Percentiles rank a stretch among this genome's conserved stretches.
Conservation (phyloP, 35 echinoderm and acorn worm species). For the Patiria miniata region DNA sequence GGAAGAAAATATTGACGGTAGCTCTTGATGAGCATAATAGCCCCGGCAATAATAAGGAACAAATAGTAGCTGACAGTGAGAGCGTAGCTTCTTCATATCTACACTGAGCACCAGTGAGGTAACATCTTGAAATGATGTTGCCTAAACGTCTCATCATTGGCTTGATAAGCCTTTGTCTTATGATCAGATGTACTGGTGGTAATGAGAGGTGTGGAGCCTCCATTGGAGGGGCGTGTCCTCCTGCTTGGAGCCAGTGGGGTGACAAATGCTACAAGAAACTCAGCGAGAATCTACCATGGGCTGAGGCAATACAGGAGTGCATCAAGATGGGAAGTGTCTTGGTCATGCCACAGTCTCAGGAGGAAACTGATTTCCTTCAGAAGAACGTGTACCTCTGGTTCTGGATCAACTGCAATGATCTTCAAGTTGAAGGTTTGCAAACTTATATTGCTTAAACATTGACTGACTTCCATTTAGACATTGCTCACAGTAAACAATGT, state of each 20-base stretch:
- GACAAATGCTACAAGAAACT: not conserved
- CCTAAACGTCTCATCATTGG: too few species aligned
- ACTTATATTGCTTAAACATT: too few species aligned
- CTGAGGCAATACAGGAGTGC: not conserved
- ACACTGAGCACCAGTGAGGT: too few species aligned
- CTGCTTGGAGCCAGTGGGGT: not conserved
- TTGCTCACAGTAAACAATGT: too few species aligned
- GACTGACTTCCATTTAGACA: too few species aligned
- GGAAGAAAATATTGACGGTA: too few species aligned
- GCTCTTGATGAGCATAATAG: too few species aligned
- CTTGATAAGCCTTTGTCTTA: not conserved
- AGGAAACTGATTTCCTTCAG: not conserved
- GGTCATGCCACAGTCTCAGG: not conserved
- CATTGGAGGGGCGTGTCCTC: not conserved
- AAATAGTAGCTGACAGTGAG: too few species aligned
- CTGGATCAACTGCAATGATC: not conserved
- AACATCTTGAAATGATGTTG: too few species aligned
- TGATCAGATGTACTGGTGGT: not conserved
- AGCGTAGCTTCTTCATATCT: too few species aligned
- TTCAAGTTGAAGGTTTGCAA: conserved; percentile 8
- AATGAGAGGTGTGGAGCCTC: not conserved
- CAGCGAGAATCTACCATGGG: not conserved
- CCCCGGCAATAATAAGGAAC: too few species aligned
- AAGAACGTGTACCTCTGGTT: not conserved
- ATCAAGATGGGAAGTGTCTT: not conserved